These are phyloP conservation scores for Diglossa cyanea DNA, from an alignment of 2,797 vertebrate species.

Conservation along the genomic window DNA sequence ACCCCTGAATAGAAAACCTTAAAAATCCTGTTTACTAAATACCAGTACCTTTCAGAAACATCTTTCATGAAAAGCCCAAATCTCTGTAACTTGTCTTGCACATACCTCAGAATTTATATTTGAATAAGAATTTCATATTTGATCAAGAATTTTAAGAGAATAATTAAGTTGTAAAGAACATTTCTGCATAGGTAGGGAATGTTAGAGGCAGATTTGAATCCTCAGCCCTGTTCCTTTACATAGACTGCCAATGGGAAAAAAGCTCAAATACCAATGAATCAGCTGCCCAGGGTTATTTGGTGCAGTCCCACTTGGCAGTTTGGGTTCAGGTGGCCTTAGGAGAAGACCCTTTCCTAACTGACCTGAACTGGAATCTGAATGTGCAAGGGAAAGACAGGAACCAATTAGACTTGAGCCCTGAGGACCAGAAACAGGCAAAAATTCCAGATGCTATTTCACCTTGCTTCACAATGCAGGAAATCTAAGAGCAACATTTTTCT, in stretches of 20 bases:
- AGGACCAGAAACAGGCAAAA: neutral
- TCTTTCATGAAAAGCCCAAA: neutral
- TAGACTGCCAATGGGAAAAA: neutral
- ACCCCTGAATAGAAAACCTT: neutral
- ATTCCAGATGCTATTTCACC: neutral
- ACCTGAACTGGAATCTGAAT: neutral
- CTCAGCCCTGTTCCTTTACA: neutral
- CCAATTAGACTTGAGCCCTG: neutral
- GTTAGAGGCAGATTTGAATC: neutral
- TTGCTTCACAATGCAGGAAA: neutral
- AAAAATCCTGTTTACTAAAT: neutral
- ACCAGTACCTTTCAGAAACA: neutral
- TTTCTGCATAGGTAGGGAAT: neutral
- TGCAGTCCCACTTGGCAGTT: neutral
- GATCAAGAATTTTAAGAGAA: neutral
- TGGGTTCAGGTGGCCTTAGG: neutral
- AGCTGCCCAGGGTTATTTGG: neutral
- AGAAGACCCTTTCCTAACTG: neutral
- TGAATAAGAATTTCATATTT: neutral
- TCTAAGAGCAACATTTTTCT: neutral
- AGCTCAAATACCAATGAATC: neutral
- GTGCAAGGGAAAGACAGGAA: neutral
- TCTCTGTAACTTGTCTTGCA: neutral
- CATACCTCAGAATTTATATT: neutral
- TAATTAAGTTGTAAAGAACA: neutral